Evolutionary conservation across 1,140 invertebrate genomes (phyloP), one percentile per base, ranked within the genome.

Genomic region (Drosophila repleta): DNA sequence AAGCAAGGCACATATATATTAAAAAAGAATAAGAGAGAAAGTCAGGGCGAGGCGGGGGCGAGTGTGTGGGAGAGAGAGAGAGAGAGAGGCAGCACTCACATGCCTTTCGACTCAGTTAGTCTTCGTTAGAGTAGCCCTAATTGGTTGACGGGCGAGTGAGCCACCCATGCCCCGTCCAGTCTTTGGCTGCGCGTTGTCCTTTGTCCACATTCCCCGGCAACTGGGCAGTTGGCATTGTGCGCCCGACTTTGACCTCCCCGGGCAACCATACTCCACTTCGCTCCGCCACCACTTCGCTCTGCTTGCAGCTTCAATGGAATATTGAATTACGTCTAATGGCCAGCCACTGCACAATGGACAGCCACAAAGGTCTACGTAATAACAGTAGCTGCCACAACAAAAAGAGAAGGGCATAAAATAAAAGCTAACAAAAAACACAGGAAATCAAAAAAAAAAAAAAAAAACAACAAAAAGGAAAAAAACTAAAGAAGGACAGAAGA

Each of bases 311-410:
- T 87, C 61, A 87, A 79, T 78, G 43, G 82, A 85, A 85, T 85
- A 85, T 85, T 87, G 82, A 87, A 85, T 85, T 87, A 85, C 82
- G 45, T 56, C 78, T 85, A 85, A 85, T 85, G 82, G 82, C 52
- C 70, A 69, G 65, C 48, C 46, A 46, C 32, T 58, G 64, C 43
- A 79, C 63, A 74, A 79, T 66, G 74, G 64, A 48, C 46, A 41
- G 52, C 66, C 66, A 65, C 62, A 74, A 85, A 74, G 69, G 24
- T 52, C 56, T 10, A 53, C 29, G 45, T 69, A 67, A 67, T 67
- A 79, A 56, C 60, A 64, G 66, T 51, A 21, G 15, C 39, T 57
- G 52, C 18, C 37, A 11, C 32, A 48, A 49, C 13, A 35, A 49
- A 52, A 46, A 51, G 18, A 67, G 64, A 61, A 26, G 20, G 18